Conservation (phyloP, 2,888 invertebrate species). For the Serripes groenlandicus region DNA sequence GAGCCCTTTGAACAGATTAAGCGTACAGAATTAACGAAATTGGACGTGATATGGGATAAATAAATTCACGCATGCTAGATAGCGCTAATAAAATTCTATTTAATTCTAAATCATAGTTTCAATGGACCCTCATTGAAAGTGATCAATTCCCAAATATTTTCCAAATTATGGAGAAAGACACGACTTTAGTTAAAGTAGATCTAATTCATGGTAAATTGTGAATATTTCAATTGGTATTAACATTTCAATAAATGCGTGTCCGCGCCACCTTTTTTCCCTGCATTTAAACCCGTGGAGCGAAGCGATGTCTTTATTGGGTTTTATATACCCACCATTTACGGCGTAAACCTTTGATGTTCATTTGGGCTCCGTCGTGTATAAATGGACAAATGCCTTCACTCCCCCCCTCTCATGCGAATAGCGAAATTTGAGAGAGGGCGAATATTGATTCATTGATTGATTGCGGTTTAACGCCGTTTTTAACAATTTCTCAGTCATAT, state of each 20-base stretch:
- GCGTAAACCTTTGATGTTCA: slow-evolving; percentile 24
- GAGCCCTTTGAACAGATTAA: slow-evolving; percentile 10
- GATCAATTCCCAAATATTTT: slow-evolving; percentile 17
- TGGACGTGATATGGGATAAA: slow-evolving; percentile 23
- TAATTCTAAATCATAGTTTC: slow-evolving; percentile 14
- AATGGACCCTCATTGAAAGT: background rate
- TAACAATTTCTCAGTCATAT: no score
- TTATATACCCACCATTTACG: slow-evolving; percentile 9
- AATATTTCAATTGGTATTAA: slow-evolving; percentile 10
- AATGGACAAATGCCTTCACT: no score
- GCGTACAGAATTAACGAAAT: slow-evolving; percentile 8
- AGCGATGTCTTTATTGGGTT: background rate
- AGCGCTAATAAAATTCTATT: slow-evolving; percentile 22
- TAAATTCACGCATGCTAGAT: slow-evolving; percentile 18
- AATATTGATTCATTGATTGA: no score
- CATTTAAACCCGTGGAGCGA: background rate
- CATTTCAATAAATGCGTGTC: background rate
- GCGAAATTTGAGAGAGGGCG: no score
- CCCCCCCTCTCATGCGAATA: no score
- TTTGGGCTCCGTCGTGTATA: no score
- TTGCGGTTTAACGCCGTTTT: no score
- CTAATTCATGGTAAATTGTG: slow-evolving; percentile 26
- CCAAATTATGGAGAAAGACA: slow-evolving; percentile 15
- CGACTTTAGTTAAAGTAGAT: slow-evolving; percentile 10
- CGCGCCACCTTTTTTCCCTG: background rate